These are phyloP conservation scores for Perizoma flavofasciatum DNA, from an alignment of 2,888 invertebrate genomes.

Conservation along the genomic window DNA sequence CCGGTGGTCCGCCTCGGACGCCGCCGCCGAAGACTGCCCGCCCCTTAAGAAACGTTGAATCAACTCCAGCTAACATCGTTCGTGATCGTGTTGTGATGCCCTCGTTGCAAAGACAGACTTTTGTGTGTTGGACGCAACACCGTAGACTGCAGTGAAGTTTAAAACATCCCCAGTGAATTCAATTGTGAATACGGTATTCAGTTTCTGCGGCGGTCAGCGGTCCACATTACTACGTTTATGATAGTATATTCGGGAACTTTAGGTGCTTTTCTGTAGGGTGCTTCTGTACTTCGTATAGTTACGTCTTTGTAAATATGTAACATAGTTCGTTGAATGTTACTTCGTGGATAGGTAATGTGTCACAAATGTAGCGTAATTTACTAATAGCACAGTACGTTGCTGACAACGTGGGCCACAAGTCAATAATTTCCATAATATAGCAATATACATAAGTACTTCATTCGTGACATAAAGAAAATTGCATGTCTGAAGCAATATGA, in stretches of 20 bases:
- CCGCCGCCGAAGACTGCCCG: slow-evolving; percentile 72
- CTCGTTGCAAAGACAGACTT: slow-evolving; percentile 53
- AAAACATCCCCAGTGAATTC: slow-evolving; percentile 63
- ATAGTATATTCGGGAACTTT: slow-evolving; percentile 79
- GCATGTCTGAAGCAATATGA: slow-evolving; percentile 33
- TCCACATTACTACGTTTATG: slow-evolving; percentile 73
- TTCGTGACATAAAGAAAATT: slow-evolving; percentile 31
- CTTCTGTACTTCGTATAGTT: slow-evolving; percentile 75
- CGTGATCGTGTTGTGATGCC: slow-evolving; percentile 58
- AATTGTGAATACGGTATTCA: slow-evolving; percentile 50
- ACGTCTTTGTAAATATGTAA: slow-evolving; percentile 79
- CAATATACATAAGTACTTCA: slow-evolving; percentile 27
- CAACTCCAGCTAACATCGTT: slow-evolving; percentile 30
- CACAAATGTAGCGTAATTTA: slow-evolving; percentile 57
- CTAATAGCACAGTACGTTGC: slow-evolving; percentile 34
- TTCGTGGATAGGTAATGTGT: slow-evolving; percentile 70
- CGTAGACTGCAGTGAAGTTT: slow-evolving; percentile 30
- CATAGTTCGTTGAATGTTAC: slow-evolving; percentile 67
- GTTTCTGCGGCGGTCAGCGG: slow-evolving; percentile 63
- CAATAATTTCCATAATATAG: slow-evolving; percentile 37
- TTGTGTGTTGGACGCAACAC: slow-evolving; percentile 38
- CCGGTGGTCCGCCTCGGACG: slow-evolving; percentile 84
- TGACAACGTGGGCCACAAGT: slow-evolving; percentile 39
- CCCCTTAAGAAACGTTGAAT: slow-evolving; percentile 76
- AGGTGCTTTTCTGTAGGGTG: slow-evolving; percentile 83